Evolutionary conservation across 2,113 vertebrate species (phyloP), one percentile per base, ranked within the genome.

Genomic region (Clarias batrachus): DNA sequence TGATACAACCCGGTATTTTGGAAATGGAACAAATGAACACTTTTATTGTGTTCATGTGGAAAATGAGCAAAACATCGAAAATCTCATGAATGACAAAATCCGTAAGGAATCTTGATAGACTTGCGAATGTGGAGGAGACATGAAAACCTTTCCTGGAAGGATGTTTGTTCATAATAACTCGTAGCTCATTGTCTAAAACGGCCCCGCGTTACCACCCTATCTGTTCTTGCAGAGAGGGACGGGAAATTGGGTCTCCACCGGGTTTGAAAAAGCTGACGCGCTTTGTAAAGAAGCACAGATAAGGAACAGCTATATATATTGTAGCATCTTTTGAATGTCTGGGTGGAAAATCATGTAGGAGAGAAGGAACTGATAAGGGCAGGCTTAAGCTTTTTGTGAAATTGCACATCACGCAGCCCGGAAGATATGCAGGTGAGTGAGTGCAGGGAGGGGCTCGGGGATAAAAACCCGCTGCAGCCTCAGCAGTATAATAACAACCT

Each of bases 241-340:
- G 30, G 63, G 84, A 71, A 86, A 86, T 87, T 78, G 73, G 23
- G 81, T 83, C 81, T 83, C 48, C 27, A 3, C 8, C 7, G 16
- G 8, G 10, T 82, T 85, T 76, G 8, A 30, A 60, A 85, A 60
- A 76, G 71, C 80, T 25, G 56, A 37, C 30, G 9, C 8, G 16
- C 81, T 59, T 84, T 86, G 84, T 81, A 85, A 87, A 56, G 85
- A 76, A 57, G 63, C 14, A 8, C 83, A 71, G 86, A 89, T 87
- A 87, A 89, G 81, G 78, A 84, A 81, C 85, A 27, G 70, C 68
- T 80, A 82, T 79, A 73, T 37, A 63, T 70, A 82, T 82, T 87
- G 88, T 87, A 65, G 80, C 70, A 25, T 87, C 78, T 19, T 52
- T 30, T 78, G 80, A 85, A 81, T 82, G 73, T 54, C 77, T 33